These are phyloP conservation scores for Rhabdomys pumilio DNA, from an alignment of 2,797 vertebrate species.

Conservation along the genomic window DNA sequence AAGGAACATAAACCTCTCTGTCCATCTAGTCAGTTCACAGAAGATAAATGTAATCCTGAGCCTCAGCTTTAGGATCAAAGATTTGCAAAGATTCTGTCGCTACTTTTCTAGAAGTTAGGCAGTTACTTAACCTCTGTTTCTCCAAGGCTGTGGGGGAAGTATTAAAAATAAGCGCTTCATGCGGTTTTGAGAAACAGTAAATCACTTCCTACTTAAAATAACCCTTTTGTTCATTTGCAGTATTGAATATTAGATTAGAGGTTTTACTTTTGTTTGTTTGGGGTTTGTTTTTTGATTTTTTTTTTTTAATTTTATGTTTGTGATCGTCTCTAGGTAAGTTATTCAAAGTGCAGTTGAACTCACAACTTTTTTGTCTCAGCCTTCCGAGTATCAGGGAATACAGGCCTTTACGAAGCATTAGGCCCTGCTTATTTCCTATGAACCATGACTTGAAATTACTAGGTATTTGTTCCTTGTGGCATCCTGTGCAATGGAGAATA, in stretches of 20 bases:
- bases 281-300: neutral
- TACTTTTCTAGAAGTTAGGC: neutral
- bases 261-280: neutral
- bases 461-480: constrained; percentile 2
- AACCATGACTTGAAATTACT: constrained; percentile 41
- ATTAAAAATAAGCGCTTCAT: neutral
- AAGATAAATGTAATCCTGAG: neutral
- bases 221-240: neutral
- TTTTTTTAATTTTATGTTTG: neutral
- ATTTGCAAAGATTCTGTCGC: neutral
- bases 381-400: neutral
- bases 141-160: neutral
- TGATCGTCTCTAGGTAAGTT: neutral
- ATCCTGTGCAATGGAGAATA: neutral
- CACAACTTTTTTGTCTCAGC: neutral
- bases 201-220: neutral
- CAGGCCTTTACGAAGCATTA: neutral
- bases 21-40: neutral
- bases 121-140: neutral
- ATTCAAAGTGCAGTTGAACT: neutral
- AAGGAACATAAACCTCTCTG: too few species aligned
- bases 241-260: constrained; percentile 14
- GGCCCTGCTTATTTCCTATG: neutral
- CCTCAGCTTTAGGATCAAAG: neutral
- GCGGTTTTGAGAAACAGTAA: neutral